Conservation (phyloP, 2,797 vertebrate genomes). For the Scarus forsteni region DNA sequence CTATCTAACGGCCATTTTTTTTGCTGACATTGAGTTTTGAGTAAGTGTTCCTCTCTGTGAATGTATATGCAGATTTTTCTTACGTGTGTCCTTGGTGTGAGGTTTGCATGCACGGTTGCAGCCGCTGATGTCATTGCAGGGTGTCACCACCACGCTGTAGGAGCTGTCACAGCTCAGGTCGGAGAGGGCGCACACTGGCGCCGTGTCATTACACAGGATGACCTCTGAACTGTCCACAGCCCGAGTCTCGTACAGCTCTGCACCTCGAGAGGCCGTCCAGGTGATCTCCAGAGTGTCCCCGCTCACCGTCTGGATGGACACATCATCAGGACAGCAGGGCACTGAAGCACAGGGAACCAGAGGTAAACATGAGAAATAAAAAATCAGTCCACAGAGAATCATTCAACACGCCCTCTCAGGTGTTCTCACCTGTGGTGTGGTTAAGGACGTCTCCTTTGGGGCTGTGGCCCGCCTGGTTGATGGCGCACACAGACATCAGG, state of each 20-base stretch:
- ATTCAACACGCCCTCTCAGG: background rate
- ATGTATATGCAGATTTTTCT: too few species aligned
- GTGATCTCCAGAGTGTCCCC: conserved; percentile 87
- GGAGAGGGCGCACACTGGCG: conserved; percentile 88
- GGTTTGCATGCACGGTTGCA: conserved; percentile 85
- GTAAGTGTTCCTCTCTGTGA: too few species aligned
- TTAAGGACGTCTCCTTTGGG: conserved; percentile 85
- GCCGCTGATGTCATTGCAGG: conserved; percentile 89
- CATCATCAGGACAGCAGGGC: conserved; percentile 89
- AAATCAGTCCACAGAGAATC: background rate
- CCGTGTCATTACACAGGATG: conserved; percentile 89
- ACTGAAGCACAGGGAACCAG: conserved; percentile 75
- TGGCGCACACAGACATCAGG: conserved; percentile 89
- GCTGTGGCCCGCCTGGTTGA: conserved; percentile 90
- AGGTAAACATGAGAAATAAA: background rate
- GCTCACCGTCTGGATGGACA: conserved; percentile 80
- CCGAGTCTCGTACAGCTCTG: conserved; percentile 88
- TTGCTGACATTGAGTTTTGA: too few species aligned
- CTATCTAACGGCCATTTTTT: too few species aligned
- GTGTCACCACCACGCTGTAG: conserved; percentile 87
- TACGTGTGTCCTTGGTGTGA: conserved; percentile 87
- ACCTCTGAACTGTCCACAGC: conserved; percentile 68
- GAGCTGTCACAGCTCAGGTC: conserved; percentile 86
- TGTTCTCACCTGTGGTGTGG: conserved; percentile 88
- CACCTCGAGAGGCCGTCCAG: conserved; percentile 88